Evolutionary conservation across 2,888 invertebrate genomes (phyloP), one percentile per base, ranked within the genome.

Genomic region (Mesodorylaimus sp.): DNA sequence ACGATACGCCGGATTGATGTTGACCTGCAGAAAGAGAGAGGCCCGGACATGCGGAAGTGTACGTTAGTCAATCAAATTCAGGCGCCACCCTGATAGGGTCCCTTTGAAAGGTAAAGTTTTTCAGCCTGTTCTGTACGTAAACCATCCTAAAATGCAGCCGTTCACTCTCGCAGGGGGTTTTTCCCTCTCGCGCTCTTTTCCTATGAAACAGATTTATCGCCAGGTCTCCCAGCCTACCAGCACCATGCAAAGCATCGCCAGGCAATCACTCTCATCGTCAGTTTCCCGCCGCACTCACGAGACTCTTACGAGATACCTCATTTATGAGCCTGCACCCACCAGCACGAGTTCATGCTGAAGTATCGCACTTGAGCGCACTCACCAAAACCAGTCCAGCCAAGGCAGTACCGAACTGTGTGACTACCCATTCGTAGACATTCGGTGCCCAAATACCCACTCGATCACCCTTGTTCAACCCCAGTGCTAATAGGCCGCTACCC

Each of bases 371-470:
- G 16, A 52, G 21, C 29, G 21, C 44, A 54, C 66, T 67, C 66
- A 81, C 83, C 66, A 81, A 68, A 27, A 81, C 71, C 1, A 82
- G 67, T 0, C 85, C 86, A 1, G 76, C 75, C 54, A 81, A 75
- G 0, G 79, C 76, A 1, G 79, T 76, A 0, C 80, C 84, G 62
- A 80, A 69, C 64, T 79, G 76, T 0, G 76, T 70, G 0, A 83
- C 58, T 52, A 79, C 75, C 86, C 86, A 88, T 61, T 83, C 79
- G 42, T 76, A 65, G 32, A 73, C 71, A 67, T 84, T 87, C 0
- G 83, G 82, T 0, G 79, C 77, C 80, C 82, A 84, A 24, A 87
- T 71, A 0, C 80, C 85, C 2, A 88, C 62, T 7, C 79, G 68
- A 61, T 87, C 85, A 0, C 83, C 83, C 27, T 68, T 73, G 49